These are phyloP conservation scores for Lepidiolamprologus cunningtoni DNA, from an alignment of 2,113 vertebrate species.

Conservation along the genomic window DNA sequence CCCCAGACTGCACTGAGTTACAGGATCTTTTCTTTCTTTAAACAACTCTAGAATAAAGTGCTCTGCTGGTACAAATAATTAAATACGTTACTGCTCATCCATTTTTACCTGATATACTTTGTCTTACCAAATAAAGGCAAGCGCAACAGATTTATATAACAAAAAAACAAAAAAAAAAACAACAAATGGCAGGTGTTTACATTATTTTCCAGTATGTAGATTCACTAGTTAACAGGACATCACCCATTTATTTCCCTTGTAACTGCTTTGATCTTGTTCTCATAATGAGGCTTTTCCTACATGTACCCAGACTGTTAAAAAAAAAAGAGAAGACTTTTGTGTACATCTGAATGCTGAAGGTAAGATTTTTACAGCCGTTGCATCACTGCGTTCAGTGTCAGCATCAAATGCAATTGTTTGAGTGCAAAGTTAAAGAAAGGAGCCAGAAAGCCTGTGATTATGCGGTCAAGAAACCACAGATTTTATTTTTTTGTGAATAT, in stretches of 20 bases:
- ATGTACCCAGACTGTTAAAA: neutral
- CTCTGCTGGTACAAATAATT: neutral
- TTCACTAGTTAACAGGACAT: neutral
- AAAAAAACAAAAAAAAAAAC: neutral
- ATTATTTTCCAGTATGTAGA: neutral
- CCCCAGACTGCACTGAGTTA: neutral
- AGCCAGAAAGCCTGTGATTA: neutral
- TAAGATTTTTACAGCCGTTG: neutral
- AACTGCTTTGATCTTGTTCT: neutral
- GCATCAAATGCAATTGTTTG: neutral
- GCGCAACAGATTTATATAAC: neutral
- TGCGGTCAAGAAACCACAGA: neutral
- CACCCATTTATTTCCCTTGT: neutral
- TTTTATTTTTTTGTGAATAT: neutral
- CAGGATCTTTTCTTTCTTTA: neutral
- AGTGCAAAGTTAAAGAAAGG: neutral
- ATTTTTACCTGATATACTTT: neutral
- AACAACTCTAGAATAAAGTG: neutral
- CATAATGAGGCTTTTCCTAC: neutral
- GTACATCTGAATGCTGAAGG: neutral
- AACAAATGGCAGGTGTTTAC: neutral
- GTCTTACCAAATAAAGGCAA: neutral
- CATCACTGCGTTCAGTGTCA: neutral
- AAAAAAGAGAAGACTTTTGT: neutral
- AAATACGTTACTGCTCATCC: neutral